Percentiles rank a stretch among this genome's conserved stretches.
Conservation (phyloP, 2,113 vertebrate species). For the Muntiacus reevesi region DNA sequence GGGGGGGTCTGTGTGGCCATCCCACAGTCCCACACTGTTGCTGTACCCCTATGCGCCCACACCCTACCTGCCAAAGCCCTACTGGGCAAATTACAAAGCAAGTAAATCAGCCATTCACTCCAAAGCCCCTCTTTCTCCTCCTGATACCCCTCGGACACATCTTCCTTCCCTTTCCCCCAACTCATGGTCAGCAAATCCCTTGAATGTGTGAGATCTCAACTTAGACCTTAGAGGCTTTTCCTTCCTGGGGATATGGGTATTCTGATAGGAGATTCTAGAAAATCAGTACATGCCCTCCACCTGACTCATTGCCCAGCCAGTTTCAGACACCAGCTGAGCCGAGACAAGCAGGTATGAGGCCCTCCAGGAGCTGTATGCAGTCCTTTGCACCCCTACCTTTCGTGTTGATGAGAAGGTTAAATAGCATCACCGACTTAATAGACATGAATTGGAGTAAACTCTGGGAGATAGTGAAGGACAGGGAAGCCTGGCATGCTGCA, state of each 20-base stretch:
- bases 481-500: background rate
- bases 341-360: background rate
- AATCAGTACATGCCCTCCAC: background rate
- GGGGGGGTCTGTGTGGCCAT: background rate
- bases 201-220: background rate
- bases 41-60: rapidly evolving
- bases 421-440: background rate
- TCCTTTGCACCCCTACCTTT: background rate
- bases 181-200: background rate
- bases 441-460: background rate
- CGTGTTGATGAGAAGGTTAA: background rate
- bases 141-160: background rate
- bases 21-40: rapidly evolving
- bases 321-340: background rate
- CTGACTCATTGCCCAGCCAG: rapidly evolving
- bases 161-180: background rate
- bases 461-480: background rate
- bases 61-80: background rate
- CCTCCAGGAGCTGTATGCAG: background rate
- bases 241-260: background rate
- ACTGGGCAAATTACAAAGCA: no score
- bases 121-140: background rate
- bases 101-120: background rate
- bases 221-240: background rate
- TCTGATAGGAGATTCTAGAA: background rate